These are phyloP conservation scores for Lypha dubia DNA, from an alignment of 2,888 invertebrate species.

Conservation along the genomic window DNA sequence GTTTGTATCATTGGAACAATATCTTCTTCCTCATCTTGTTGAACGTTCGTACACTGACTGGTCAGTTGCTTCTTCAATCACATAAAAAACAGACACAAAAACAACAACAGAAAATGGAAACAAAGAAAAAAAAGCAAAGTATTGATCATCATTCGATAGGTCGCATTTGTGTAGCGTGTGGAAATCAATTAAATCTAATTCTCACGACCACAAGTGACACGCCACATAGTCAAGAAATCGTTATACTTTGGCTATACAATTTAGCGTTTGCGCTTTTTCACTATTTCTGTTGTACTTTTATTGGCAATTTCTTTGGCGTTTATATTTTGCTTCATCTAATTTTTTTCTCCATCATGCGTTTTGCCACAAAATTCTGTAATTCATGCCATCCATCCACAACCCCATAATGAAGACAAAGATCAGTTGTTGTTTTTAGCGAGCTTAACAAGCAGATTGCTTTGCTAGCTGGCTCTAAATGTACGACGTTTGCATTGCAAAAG, in stretches of 20 bases:
- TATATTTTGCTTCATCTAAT: conserved; percentile 34
- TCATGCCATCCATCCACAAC: conserved; percentile 68
- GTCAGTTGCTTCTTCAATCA: conserved; percentile 57
- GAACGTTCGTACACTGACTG: conserved; percentile 20
- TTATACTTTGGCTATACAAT: conserved; percentile 69
- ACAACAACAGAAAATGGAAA: conserved; percentile 17
- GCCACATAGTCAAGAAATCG: conserved; percentile 74
- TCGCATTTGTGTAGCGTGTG: conserved; percentile 78
- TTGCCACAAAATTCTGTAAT: conserved; percentile 68
- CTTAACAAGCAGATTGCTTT: conserved; percentile 57
- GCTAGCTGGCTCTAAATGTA: conserved; percentile 44
- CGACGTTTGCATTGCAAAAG: conserved; percentile 66
- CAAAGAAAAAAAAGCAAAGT: not conserved
- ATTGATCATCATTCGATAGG: conserved; percentile 71
- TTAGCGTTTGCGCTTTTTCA: conserved; percentile 59
- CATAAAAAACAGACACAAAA: conserved; percentile 31
- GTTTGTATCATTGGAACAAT: conserved; percentile 57
- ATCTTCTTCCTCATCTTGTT: conserved; percentile 65
- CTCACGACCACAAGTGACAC: conserved; percentile 81
- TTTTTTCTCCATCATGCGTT: conserved; percentile 57
- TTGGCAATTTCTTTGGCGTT: conserved; percentile 28
- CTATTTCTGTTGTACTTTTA: conserved; percentile 33
- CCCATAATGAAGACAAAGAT: conserved; percentile 74
- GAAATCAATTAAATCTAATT: conserved; percentile 83
- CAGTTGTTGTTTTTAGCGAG: conserved; percentile 60